Evolutionary conservation across 2,113 vertebrate species (phyloP).

Genomic region (Protomyctophum bolini): DNA sequence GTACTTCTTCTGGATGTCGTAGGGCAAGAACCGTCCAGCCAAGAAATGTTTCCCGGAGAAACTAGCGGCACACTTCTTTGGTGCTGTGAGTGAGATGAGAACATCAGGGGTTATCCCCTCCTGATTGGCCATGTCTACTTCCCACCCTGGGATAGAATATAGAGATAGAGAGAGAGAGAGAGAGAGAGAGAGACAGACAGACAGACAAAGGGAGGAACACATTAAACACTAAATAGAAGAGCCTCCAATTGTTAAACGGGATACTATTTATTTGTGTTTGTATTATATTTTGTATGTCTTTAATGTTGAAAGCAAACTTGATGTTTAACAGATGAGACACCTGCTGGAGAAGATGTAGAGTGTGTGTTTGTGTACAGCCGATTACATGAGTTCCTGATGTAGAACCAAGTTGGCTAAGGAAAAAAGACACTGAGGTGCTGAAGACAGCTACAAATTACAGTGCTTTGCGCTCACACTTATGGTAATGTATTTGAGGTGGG

Average conservation of each 20-base stretch:
- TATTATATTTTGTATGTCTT: not conserved
- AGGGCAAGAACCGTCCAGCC: conserved; percentile 92
- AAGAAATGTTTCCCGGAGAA: conserved; percentile 93
- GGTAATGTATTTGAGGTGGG: conserved; percentile 13
- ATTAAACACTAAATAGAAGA: not conserved
- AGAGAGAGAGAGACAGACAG: not conserved
- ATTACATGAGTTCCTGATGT: conserved; percentile 2
- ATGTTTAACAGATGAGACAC: conserved; percentile 13
- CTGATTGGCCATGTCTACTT: conserved; percentile 77
- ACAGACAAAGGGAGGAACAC: not conserved
- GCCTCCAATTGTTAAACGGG: not conserved
- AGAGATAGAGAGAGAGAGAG: not conserved
- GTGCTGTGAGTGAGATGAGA: conserved; percentile 89
- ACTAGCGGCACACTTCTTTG: conserved; percentile 86
- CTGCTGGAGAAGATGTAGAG: not conserved
- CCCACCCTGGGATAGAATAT: conserved; percentile 83
- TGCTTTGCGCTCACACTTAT: conserved; percentile 19
- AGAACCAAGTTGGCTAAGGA: conserved; percentile 1
- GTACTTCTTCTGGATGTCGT: conserved; percentile 93
- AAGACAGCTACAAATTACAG: not conserved
- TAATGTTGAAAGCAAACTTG: not conserved
- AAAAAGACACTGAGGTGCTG: not conserved
- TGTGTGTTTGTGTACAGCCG: conserved; percentile 1
- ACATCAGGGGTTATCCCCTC: conserved; percentile 89
- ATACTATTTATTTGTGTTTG: not conserved